phyloP scores from a whole-genome alignment of 2,797 vertebrate species.

The Valencia hispanica region DNA sequence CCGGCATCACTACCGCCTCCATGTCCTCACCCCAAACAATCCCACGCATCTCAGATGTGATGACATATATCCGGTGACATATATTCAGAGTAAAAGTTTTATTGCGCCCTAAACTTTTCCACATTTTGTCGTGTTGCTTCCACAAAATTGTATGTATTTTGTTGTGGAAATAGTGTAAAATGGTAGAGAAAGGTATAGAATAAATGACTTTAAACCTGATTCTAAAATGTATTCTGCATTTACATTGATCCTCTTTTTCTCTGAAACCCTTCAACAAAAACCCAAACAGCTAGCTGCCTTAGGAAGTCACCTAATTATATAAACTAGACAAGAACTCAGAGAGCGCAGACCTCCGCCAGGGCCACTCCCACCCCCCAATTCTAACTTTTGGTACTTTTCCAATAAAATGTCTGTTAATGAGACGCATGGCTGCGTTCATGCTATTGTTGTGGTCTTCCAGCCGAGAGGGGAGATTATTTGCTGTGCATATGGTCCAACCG shows the following conservation, averaged over 20 bases:
- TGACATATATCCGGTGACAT: conserved; percentile 32
- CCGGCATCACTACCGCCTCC: conserved; percentile 23
- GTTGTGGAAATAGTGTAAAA: not conserved
- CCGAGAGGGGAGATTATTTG: too few species aligned
- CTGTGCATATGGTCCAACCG: too few species aligned
- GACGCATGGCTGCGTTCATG: too few species aligned
- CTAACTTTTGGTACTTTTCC: too few species aligned
- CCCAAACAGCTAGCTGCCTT: not conserved
- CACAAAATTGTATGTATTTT: not conserved
- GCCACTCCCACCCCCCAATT: too few species aligned
- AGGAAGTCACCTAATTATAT: not conserved
- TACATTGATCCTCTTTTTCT: not conserved
- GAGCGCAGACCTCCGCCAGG: too few species aligned
- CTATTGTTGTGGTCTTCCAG: too few species aligned
- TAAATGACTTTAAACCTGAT: too few species aligned
- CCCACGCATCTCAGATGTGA: conserved; percentile 60
- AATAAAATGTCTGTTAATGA: too few species aligned
- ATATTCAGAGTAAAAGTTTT: not conserved
- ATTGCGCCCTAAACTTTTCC: not conserved
- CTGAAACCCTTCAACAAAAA: not conserved
- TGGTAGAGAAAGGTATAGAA: not conserved
- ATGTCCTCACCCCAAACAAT: conserved; percentile 66
- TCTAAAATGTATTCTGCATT: not conserved
- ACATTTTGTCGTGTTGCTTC: not conserved
- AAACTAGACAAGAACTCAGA: too few species aligned